Evolutionary conservation across 2,888 invertebrate species (phyloP).

Genomic region (Caprella mutica): DNA sequence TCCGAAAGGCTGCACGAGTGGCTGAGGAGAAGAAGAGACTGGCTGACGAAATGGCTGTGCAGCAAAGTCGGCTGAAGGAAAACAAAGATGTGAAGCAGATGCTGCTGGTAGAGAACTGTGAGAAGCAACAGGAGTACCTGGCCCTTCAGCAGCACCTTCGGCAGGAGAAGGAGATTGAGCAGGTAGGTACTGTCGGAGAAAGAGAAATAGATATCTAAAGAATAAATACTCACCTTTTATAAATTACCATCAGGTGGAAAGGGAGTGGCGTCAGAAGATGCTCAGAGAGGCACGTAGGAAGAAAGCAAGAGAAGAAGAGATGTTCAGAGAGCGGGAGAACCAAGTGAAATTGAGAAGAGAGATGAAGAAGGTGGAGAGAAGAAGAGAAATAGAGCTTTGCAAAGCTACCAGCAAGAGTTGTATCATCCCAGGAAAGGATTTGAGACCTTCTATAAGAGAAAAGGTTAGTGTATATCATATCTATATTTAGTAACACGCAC

Average conservation of each 20-base stretch:
- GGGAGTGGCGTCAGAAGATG: neutral
- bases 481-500: too few species aligned
- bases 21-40: neutral
- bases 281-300: neutral
- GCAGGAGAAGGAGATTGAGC: neutral
- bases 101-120: neutral
- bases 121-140: conserved; percentile 3
- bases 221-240: too few species aligned
- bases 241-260: conserved; percentile 8
- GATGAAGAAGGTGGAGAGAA: neutral
- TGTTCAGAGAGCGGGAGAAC: neutral
- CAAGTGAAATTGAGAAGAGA: neutral
- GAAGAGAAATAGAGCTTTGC: neutral
- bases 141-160: conserved; percentile 2
- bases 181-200: too few species aligned
- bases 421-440: conserved; percentile 2
- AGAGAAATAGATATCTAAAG: too few species aligned
- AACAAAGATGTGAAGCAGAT: neutral
- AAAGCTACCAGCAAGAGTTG: neutral
- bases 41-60: neutral
- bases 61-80: neutral
- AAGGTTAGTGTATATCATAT: neutral
- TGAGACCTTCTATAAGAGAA: neutral
- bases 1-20: neutral
- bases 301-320: neutral